Evolutionary conservation across 2,797 vertebrate genomes (phyloP).

Genomic region (Cercopithecus diana): DNA sequence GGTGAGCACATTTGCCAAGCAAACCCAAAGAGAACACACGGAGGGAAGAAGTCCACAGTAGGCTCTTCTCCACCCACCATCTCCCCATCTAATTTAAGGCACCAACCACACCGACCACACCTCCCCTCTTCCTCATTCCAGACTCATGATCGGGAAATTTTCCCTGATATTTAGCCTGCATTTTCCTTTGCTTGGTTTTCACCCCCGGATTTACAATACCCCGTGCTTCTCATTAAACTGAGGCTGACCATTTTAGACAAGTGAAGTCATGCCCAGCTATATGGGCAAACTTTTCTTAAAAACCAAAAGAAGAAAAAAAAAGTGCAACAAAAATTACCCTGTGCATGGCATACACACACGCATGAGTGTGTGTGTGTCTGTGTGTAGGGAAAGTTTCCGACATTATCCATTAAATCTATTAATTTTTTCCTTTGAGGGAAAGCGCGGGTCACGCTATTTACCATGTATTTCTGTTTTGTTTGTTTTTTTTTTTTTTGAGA

Average conservation of each 20-base stretch:
- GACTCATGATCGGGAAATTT: slow-evolving; percentile 31
- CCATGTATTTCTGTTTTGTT: neutral
- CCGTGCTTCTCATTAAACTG: slow-evolving; percentile 68
- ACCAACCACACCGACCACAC: slow-evolving; percentile 44
- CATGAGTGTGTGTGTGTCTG: neutral
- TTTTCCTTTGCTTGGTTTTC: slow-evolving; percentile 66
- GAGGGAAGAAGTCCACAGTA: neutral
- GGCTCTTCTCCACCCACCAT: neutral
- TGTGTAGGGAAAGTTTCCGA: neutral
- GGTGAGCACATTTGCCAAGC: neutral
- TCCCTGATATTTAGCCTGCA: slow-evolving; percentile 35
- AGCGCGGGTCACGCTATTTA: neutral
- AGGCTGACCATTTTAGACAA: slow-evolving; percentile 50
- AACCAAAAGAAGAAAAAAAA: neutral
- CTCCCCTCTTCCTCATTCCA: slow-evolving; percentile 49
- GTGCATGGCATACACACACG: too few relatives aligned
- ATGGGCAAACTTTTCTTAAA: slow-evolving; percentile 39
- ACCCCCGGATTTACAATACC: slow-evolving; percentile 22
- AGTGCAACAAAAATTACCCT: neutral
- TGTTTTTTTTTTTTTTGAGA: neutral
- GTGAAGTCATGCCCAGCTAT: slow-evolving; percentile 57
- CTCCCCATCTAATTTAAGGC: slow-evolving; percentile 25
- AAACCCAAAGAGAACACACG: neutral
- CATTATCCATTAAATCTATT: neutral
- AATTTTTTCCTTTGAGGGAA: neutral